These are phyloP conservation scores for Stegostoma tigrinum DNA, from an alignment of 2,113 vertebrate species.

Conservation along the genomic window DNA sequence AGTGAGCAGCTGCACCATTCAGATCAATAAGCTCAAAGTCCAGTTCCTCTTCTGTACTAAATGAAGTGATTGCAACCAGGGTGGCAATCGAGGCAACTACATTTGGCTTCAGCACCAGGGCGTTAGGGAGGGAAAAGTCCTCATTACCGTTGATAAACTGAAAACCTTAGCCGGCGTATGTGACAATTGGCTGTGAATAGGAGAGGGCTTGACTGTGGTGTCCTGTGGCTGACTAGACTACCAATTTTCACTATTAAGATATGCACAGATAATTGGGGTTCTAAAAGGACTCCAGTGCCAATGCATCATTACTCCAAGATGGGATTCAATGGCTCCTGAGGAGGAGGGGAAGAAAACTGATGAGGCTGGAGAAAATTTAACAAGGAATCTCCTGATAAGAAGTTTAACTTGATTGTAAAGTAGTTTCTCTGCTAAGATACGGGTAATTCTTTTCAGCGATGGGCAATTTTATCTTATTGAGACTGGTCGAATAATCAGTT, in stretches of 20 bases:
- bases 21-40: not conserved
- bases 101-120: not conserved
- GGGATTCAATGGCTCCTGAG: not conserved
- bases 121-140: not conserved
- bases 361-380: not conserved
- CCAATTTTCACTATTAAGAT: not conserved
- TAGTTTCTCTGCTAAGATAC: slow-evolving; percentile 40
- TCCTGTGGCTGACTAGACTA: not conserved
- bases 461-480: too few relatives aligned
- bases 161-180: not conserved
- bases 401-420: slow-evolving; percentile 52
- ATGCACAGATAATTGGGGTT: not conserved
- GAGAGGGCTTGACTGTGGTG: not conserved
- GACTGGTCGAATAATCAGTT: too few relatives aligned
- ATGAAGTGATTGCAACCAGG: not conserved
- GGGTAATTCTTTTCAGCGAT: too few relatives aligned
- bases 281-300: not conserved
- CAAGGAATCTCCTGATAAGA: slow-evolving; percentile 45
- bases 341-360: not conserved
- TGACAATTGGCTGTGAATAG: not conserved
- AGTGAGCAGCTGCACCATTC: not conserved
- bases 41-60: not conserved
- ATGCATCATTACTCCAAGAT: not conserved
- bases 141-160: not conserved
- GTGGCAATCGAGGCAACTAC: not conserved